Conservation (phyloP, 2,888 invertebrate species). For the Plebejus anna region DNA sequence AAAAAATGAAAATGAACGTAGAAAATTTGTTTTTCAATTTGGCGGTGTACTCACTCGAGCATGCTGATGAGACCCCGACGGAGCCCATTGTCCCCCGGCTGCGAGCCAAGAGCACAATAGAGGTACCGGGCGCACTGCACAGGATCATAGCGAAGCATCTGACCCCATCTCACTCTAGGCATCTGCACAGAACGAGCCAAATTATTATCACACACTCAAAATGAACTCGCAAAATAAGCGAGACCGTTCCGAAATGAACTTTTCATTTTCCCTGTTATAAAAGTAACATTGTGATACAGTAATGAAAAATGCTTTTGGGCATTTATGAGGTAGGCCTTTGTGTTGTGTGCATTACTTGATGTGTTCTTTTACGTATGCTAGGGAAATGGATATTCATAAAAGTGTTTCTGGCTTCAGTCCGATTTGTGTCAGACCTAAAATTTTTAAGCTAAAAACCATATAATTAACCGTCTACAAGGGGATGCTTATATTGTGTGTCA, state of each 20-base stretch:
- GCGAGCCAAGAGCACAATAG: conserved; percentile 64
- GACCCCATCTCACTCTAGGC: conserved; percentile 65
- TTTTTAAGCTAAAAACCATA: too few species aligned
- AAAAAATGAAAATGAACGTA: not conserved
- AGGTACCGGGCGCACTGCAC: conserved; percentile 65
- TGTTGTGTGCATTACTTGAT: not conserved
- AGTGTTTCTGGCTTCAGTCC: not conserved
- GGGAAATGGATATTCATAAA: not conserved
- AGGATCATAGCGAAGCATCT: conserved; percentile 61
- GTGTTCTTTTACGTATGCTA: not conserved
- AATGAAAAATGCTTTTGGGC: conserved; percentile 30
- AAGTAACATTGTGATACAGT: conserved; percentile 17
- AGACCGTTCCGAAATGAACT: not conserved
- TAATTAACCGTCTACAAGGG: too few species aligned
- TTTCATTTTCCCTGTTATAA: conserved; percentile 8
- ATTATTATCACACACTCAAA: not conserved
- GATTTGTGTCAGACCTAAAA: not conserved
- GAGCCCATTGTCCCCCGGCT: conserved; percentile 48
- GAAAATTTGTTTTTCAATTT: conserved; percentile 31
- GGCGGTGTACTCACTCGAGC: conserved; percentile 58
- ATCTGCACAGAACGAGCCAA: conserved; percentile 45
- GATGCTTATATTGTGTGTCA: too few species aligned
- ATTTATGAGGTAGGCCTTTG: not conserved
- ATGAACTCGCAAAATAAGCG: conserved; percentile 11
- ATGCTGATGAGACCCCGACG: conserved; percentile 59